Conservation (phyloP, 2,113 vertebrate species). For the Xenopus borealis region DNA sequence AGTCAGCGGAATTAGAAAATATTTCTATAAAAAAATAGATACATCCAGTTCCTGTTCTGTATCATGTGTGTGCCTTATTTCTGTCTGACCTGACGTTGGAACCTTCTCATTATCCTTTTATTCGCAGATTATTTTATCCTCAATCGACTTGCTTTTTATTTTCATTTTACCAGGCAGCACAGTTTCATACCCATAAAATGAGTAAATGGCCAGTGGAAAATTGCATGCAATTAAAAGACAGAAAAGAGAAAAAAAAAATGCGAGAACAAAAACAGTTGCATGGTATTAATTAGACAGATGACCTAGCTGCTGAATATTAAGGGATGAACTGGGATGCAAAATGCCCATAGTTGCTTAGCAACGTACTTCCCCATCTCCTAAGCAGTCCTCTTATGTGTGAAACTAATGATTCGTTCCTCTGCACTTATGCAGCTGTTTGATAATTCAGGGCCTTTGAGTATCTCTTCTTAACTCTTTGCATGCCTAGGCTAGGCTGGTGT, state of each 20-base stretch:
- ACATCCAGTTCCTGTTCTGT: too few species aligned
- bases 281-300: constrained; percentile 44
- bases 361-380: constrained; percentile 45
- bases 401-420: constrained; percentile 53
- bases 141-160: background rate
- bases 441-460: constrained; percentile 52
- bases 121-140: background rate
- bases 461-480: constrained; percentile 35
- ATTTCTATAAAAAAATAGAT: too few species aligned
- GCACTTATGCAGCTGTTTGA: constrained; percentile 56
- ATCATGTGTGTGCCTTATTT: too few species aligned
- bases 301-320: constrained; percentile 49
- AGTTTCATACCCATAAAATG: constrained; percentile 4
- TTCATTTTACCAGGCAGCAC: constrained; percentile 3
- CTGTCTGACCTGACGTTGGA: too few species aligned
- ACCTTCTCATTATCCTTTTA: background rate
- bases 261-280: constrained; percentile 24
- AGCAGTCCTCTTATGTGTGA: constrained; percentile 51
- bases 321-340: constrained; percentile 49
- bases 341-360: constrained; percentile 58
- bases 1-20: too few species aligned
- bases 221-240: constrained; percentile 40
- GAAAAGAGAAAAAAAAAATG: background rate
- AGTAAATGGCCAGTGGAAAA: constrained; percentile 40
- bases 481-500: background rate